Conservation (phyloP, 2,797 vertebrate genomes). For the Phyllotis vaccarum region DNA sequence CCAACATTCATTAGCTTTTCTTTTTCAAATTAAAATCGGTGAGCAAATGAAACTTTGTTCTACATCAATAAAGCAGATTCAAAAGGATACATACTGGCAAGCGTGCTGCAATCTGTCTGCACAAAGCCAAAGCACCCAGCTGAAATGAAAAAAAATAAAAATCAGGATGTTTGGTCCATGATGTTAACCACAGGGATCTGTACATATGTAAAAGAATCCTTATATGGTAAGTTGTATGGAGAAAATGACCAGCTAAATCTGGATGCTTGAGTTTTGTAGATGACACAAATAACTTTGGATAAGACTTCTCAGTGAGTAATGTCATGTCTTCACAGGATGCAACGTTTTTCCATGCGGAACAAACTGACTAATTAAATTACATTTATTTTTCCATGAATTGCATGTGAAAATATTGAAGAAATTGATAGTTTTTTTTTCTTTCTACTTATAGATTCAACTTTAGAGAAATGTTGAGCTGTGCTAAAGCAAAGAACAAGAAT, state of each 20-base stretch:
- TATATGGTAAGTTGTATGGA: constrained; percentile 24
- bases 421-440: neutral
- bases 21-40: constrained; percentile 48
- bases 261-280: neutral
- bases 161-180: constrained; percentile 47
- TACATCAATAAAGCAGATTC: constrained; percentile 30
- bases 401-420: constrained; percentile 26
- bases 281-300: neutral
- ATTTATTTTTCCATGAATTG: constrained; percentile 69
- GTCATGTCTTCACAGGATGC: neutral
- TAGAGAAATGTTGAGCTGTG: constrained; percentile 25
- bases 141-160: constrained; percentile 17
- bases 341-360: constrained; percentile 65
- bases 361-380: constrained; percentile 74
- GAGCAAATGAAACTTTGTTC: constrained; percentile 48
- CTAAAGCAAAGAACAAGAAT: neutral
- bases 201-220: neutral
- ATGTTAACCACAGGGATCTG: constrained; percentile 3
- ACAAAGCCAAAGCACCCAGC: constrained; percentile 56
- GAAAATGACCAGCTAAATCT: constrained; percentile 36
- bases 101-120: constrained; percentile 58
- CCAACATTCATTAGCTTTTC: constrained; percentile 65
- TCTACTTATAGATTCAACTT: constrained; percentile 50
- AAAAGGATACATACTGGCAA: constrained; percentile 63
- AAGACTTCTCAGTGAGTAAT: constrained; percentile 31